Evolutionary conservation across 2,113 vertebrate genomes (phyloP), one percentile per base, ranked within the genome.

Genomic region (Caretta caretta): DNA sequence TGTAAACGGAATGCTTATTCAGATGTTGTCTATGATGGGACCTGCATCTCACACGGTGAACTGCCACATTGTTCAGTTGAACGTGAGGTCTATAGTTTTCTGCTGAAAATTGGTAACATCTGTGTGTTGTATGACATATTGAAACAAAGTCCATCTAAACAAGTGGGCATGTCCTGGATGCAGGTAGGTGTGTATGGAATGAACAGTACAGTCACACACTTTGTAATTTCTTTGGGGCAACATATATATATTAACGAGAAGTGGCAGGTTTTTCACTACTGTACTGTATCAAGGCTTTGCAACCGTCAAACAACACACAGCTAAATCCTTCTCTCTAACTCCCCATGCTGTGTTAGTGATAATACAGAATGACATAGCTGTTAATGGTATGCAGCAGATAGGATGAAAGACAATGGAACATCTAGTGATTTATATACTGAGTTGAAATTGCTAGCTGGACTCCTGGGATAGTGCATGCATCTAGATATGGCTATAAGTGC

Each of bases 221-320:
- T 38, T 92, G 38, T n/a, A 12, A 22, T 29, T 51, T 86, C 80
- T 86, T 86, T 4, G 31, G 2, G 69, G n/a, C 69, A 72, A 72
- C 6, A 75, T n/a, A 31, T 14, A 10, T 50, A 81, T 42, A 3
- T 76, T 42, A 11, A 0, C 29, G 6, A 31, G 59, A 62, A 31
- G 27, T 62, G 29, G 1, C 31, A 42, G 25, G 81, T 13, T 50
- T 8, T 2, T 56, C 89, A 80, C 35, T 72, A 17, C 8, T 88
- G 75, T 72, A 17, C 8, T 88, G 75, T 38, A 25, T 62, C 31
- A n/a, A 29, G 86, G 86, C 69, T 84, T 88, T 92, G 80, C 83
- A 92, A 84, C 80, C 86, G 88, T 92, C 88, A 92, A 88, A 88
- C 84, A 88, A 92, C 80, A 88, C 80, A 88, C 90, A 83, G 90